These are phyloP conservation scores for Drosophila navojoa DNA, from an alignment of 1,140 invertebrate species.

Conservation along the genomic window DNA sequence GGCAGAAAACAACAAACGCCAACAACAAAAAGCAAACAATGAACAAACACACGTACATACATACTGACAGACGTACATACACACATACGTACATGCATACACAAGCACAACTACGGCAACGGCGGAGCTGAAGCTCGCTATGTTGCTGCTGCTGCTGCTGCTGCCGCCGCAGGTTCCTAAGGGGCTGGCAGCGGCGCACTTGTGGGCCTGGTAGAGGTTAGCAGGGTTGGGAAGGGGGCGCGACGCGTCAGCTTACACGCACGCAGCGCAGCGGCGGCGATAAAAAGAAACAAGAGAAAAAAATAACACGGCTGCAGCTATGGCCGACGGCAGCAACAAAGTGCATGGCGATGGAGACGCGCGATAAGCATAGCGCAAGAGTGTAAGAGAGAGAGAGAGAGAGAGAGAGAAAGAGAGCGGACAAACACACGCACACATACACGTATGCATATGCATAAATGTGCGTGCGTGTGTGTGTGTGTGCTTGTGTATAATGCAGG, in stretches of 20 bases:
- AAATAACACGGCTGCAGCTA: slow-evolving; percentile 64
- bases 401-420: slow-evolving; percentile 16
- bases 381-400: slow-evolving; percentile 21
- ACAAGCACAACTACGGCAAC: slow-evolving; percentile 16
- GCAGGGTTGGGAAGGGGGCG: slow-evolving; percentile 17
- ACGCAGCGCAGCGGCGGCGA: slow-evolving; percentile 58
- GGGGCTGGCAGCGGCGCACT: slow-evolving; percentile 49
- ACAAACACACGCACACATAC: slow-evolving; percentile 35
- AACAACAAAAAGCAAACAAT: slow-evolving; percentile 73
- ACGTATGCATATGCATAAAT: slow-evolving; percentile 14
- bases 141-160: slow-evolving; percentile 16
- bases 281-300: slow-evolving; percentile 56
- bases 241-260: slow-evolving; percentile 74
- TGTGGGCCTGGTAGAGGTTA: slow-evolving; percentile 27
- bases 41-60: slow-evolving; percentile 47
- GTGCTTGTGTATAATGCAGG: slow-evolving; percentile 65
- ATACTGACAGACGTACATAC: slow-evolving; percentile 15
- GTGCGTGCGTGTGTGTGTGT: slow-evolving; percentile 24
- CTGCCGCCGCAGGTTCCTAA: slow-evolving; percentile 47
- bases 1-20: slow-evolving; percentile 47
- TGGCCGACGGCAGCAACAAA: slow-evolving; percentile 72
- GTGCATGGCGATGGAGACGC: slow-evolving; percentile 76
- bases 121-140: slow-evolving; percentile 34
- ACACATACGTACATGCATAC: slow-evolving; percentile 9
- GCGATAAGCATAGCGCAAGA: slow-evolving; percentile 51